Evolutionary conservation across 1,140 invertebrate genomes (phyloP), one percentile per base, ranked within the genome.

Genomic region (Drosophila funebris): DNA sequence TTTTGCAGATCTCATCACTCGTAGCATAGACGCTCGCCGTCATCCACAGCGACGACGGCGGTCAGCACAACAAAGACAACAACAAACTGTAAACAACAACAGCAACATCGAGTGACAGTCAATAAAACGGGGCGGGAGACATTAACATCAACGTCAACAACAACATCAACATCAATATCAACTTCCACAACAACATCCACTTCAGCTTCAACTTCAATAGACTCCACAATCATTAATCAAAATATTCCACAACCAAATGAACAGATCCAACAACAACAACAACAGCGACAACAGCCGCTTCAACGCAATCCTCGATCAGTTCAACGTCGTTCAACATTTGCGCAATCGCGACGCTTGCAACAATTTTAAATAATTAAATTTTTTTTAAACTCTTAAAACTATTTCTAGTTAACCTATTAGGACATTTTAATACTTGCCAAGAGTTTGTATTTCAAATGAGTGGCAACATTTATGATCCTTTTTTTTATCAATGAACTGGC

Each of bases 1-100:
- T 75, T 61, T 85, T 87, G 7, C 84, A 87, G 82, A 54, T 88
- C 16, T 56, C 71, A 50, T 24, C 83, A 67, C 39, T 63, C 73
- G 54, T 78, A 83, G 71, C 79, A 83, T 41, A 73, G 70, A 27
- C 64, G 74, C 7, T 70, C 79, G 39, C 22, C 44, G 57, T 68
- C 66, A 29, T 36, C 78, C 54, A 66, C 57, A 27, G 63, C 29
- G 22, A 60, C 54, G 36, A 56, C 16, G 63, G 33, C 70, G 50
- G 31, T 13, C 13, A 53, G 5, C 39, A 52, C 48, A 41, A 31
- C 31, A 57, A 50, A n/a, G 8, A 24, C 41, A 18, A 9, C 37
- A 20, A 18, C 13, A 9, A 36, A 44, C 22, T n/a, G n/a, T 5
- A 37, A 27, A 13, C 66, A 53, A 37, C 66, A 22, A 11, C 61